Base-by-base conservation (phyloP, 2,888 invertebrate species). In the Lobophora halterata region DNA sequence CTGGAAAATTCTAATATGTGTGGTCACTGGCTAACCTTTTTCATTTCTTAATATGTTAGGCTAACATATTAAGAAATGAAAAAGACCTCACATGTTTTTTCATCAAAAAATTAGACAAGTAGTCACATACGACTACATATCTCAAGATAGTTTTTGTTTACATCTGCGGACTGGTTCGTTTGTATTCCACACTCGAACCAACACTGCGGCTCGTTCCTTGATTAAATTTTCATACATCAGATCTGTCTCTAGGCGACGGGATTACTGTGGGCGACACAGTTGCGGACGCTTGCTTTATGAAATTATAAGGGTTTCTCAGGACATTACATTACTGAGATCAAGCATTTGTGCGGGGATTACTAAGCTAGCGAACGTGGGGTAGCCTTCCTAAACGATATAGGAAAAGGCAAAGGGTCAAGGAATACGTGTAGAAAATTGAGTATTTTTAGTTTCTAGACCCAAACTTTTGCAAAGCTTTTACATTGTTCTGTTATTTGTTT, bases 211-310 rank as follows among this genome's bases (percentile, higher is more conserved):
- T 34, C 30, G 33, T 37, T 31, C 10, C 35, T 35, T 42, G 28
- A 46, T 46, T 39, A 42, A 26, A 42, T 42, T 42, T 36, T 37
- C 42, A 37, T 32, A 28, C 36, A 28, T 25, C 9, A 28, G 17
- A 28, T 24, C 11, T 18, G 12, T 29, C 14, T 42, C 23, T 25
- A 33, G 28, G 20, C 24, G 33, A 16, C 4, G 17, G 42, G 23
- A 33, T 43, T 37, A 24, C 25, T 32, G 29, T 21, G 26, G 33
- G 21, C 33, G 33, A 29, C 33, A 37, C 37, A 43, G 43, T 34
- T 20, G 37, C 37, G 29, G 33, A 30, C 33, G 25, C 35, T 12
- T 7, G 18, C 37, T 37, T 43, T 37, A 43, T 43, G 43, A 37
- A 37, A 33, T 43, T 43, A 43, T 37, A 43, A 29, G 29, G 37